These are phyloP conservation scores for Stegastes partitus DNA, from an alignment of 2,113 vertebrate species.

Conservation along the genomic window DNA sequence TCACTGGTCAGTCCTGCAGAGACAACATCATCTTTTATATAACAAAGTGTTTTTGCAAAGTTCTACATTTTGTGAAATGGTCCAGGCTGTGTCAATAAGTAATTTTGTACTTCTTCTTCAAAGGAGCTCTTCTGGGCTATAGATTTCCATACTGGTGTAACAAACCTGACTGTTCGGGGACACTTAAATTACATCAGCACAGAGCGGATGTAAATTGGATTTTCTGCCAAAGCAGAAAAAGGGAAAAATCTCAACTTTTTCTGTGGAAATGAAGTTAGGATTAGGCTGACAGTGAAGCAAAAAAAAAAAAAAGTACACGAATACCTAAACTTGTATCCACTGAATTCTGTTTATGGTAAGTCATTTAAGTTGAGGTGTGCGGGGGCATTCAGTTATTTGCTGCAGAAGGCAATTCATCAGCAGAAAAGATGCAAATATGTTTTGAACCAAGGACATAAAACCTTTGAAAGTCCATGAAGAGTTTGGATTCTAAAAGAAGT, in stretches of 20 bases:
- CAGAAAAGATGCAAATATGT: neutral
- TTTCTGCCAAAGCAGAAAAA: neutral
- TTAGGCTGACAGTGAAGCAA: neutral
- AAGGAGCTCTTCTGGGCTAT: neutral
- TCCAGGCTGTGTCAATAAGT: neutral
- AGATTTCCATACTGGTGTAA: neutral
- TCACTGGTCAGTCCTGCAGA: neutral
- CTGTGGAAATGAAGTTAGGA: neutral
- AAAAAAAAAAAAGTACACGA: neutral
- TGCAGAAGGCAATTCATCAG: slow-evolving; percentile 19
- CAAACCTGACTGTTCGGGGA: no score
- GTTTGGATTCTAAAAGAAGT: slow-evolving; percentile 4
- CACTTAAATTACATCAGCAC: no score
- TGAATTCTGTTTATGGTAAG: neutral
- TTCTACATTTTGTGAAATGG: no score
- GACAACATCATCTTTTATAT: neutral
- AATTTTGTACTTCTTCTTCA: neutral
- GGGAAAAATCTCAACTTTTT: neutral
- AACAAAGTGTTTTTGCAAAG: neutral
- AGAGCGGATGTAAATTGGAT: neutral
- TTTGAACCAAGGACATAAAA: slow-evolving; percentile 3
- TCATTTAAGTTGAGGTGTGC: neutral
- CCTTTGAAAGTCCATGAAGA: neutral
- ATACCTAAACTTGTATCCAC: neutral
- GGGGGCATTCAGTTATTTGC: neutral